These are phyloP conservation scores for Pangasius djambal DNA, from an alignment of 2,797 vertebrate species.

Conservation along the genomic window DNA sequence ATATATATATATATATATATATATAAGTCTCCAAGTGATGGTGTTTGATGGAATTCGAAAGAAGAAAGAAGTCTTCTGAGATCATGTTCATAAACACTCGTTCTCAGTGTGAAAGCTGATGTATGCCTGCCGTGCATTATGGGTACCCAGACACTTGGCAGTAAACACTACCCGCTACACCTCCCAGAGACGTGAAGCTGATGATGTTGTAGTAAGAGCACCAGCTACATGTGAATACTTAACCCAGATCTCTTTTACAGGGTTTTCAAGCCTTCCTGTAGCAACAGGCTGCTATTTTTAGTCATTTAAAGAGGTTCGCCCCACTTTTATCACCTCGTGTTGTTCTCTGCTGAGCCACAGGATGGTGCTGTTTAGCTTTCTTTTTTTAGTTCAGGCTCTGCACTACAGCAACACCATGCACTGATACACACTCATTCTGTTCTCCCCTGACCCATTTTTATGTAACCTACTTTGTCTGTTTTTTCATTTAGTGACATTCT, in stretches of 20 bases:
- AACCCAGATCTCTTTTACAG: background rate
- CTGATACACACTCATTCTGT: background rate
- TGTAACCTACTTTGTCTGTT: background rate
- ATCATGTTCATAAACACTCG: too few species aligned
- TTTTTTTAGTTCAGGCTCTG: background rate
- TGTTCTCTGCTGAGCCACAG: conserved; percentile 52
- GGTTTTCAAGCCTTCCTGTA: background rate
- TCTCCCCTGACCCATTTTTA: conserved; percentile 64
- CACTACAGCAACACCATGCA: background rate
- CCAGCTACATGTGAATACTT: too few species aligned
- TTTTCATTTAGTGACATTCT: background rate
- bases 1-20: too few species aligned
- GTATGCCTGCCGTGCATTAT: background rate
- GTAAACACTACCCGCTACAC: background rate
- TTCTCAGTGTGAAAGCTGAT: background rate
- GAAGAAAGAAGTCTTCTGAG: too few species aligned
- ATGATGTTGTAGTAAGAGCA: background rate
- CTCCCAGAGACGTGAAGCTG: background rate
- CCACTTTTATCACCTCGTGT: background rate
- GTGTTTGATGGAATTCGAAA: too few species aligned
- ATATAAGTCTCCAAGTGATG: too few species aligned
- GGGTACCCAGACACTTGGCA: background rate
- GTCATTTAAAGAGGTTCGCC: background rate
- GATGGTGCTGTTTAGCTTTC: conserved; percentile 55
- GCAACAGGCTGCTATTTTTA: background rate